These are phyloP conservation scores for Spongia lamella DNA, from an alignment of 37 sponge, comb jelly and placozoan species.

Conservation along the genomic window DNA sequence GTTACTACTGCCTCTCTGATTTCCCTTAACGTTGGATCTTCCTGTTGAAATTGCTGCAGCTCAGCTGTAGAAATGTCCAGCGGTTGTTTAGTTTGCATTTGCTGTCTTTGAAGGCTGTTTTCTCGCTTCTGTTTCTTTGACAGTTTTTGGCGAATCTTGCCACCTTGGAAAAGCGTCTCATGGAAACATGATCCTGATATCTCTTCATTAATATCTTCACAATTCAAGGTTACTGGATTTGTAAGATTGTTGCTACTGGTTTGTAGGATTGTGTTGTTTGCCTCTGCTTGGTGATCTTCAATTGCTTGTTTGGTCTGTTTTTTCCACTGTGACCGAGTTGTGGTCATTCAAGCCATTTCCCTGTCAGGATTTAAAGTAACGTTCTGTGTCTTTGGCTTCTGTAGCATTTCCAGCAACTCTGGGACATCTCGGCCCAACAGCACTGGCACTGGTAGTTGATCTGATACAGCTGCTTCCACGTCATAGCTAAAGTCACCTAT, in stretches of 20 bases:
- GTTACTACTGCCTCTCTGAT: not conserved
- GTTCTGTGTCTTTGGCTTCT: not conserved
- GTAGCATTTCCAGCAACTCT: not conserved
- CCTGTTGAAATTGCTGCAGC: constrained; percentile 24
- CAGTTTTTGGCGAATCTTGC: not conserved
- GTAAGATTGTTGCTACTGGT: no score
- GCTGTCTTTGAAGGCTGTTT: constrained; percentile 1
- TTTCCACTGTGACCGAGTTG: no score
- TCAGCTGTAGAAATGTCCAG: constrained; percentile 25
- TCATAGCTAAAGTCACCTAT: not conserved
- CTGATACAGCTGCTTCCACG: constrained; percentile 32
- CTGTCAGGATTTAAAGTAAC: no score
- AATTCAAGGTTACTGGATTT: no score
- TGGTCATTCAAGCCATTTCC: no score
- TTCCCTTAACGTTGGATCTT: constrained; percentile 17
- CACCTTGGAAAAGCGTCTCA: constrained; percentile 3
- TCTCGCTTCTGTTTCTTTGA: constrained; percentile 1
- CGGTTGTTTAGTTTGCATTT: no score
- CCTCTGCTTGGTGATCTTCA: no score
- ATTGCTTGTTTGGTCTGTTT: no score
- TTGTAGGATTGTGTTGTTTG: no score
- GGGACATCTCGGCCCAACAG: constrained; percentile 46
- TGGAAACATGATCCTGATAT: no score
- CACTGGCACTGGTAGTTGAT: constrained; percentile 24
- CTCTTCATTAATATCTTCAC: no score